These are phyloP conservation scores for Benthosema pterotum DNA, from an alignment of 2,797 vertebrate genomes.

Conservation along the genomic window DNA sequence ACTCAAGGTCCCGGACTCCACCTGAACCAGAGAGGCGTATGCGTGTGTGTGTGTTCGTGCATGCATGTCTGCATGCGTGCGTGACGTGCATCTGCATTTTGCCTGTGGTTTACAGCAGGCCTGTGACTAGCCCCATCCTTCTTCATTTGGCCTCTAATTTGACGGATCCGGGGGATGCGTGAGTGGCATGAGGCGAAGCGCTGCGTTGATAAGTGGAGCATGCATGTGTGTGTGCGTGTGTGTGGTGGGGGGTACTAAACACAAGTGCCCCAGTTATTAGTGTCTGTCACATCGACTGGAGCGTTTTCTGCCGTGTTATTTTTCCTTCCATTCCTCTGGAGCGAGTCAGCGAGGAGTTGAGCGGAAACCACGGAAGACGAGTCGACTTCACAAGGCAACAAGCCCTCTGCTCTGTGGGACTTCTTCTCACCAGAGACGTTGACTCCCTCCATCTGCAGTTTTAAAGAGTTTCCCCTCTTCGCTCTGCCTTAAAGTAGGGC, in stretches of 20 bases:
- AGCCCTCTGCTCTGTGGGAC: slow-evolving; percentile 10
- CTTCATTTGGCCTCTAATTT: slow-evolving; percentile 31
- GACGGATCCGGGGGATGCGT: neutral
- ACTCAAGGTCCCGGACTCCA: too few relatives aligned
- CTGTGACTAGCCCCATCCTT: slow-evolving; percentile 25
- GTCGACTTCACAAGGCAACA: slow-evolving; percentile 37
- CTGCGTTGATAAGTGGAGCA: slow-evolving; percentile 4
- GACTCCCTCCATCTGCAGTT: too few relatives aligned
- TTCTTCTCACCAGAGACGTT: neutral
- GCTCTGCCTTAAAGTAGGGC: too few relatives aligned
- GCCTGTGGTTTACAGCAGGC: too few relatives aligned
- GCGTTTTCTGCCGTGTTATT: slow-evolving; percentile 13
- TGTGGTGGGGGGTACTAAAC: too few relatives aligned
- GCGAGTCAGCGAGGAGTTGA: slow-evolving; percentile 5
- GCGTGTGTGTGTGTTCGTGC: neutral
- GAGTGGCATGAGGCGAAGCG: neutral
- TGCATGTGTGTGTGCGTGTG: too few relatives aligned
- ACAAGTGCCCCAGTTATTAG: slow-evolving; percentile 15
- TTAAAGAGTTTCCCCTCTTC: too few relatives aligned
- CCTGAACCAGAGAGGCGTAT: too few relatives aligned
- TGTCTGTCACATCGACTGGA: slow-evolving; percentile 23
- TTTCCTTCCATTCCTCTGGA: slow-evolving; percentile 28
- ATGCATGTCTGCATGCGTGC: neutral
- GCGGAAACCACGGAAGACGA: slow-evolving; percentile 42
- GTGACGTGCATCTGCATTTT: neutral